phyloP scores from a whole-genome alignment of 1,140 invertebrate species.

The Aphis craccivora region DNA sequence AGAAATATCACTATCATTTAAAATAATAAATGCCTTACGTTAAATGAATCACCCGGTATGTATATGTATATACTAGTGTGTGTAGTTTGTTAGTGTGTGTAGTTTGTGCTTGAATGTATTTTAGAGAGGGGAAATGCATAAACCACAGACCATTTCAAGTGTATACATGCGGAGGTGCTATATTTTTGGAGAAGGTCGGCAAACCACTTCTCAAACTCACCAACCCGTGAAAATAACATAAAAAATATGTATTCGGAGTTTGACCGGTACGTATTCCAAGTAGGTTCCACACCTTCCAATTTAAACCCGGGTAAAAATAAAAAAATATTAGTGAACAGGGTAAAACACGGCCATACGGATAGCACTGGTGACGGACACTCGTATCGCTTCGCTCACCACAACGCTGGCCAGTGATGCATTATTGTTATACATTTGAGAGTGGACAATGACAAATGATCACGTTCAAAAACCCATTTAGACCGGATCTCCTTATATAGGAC shows the following conservation, averaged over 20 bases:
- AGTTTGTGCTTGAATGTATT: too few relatives aligned
- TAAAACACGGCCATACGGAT: neutral
- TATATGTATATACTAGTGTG: neutral
- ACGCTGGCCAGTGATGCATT: neutral
- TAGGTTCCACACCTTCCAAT: neutral
- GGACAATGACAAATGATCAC: neutral
- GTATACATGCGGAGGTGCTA: neutral
- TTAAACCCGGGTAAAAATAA: neutral
- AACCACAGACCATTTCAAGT: neutral
- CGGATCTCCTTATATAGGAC: neutral
- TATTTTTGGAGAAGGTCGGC: constrained; percentile 14
- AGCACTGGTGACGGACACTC: neutral
- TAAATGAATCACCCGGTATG: neutral
- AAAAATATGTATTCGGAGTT: constrained; percentile 22
- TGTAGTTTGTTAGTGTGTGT: too few relatives aligned
- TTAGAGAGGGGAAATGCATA: neutral
- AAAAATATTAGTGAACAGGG: neutral
- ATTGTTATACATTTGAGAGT: neutral
- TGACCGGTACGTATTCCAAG: too few relatives aligned
- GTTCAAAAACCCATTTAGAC: constrained; percentile 10
- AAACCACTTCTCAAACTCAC: neutral
- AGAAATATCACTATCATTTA: neutral
- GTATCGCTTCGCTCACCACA: neutral
- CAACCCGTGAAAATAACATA: constrained; percentile 18
- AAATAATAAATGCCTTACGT: neutral